Percentiles rank a stretch among this genome's conserved stretches.
Evolutionary conservation across 1,140 invertebrate genomes (phyloP).

Genomic region (Brachionus rubens): DNA sequence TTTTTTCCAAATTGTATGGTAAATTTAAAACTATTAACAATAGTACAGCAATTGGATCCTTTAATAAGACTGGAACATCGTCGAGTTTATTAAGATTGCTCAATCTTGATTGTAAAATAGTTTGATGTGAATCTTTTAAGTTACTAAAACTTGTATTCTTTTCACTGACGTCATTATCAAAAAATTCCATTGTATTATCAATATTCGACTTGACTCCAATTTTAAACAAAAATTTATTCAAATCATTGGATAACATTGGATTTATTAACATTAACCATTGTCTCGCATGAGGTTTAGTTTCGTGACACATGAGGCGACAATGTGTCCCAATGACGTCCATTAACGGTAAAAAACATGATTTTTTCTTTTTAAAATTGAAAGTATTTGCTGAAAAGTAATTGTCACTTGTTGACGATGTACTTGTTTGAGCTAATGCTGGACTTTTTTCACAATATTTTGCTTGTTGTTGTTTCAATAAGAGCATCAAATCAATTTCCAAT

Average conservation of each 20-base stretch:
- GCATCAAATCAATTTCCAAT: slow-evolving; percentile 41
- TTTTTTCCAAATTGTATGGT: slow-evolving; percentile 77
- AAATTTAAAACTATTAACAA: slow-evolving; percentile 80
- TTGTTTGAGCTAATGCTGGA: slow-evolving; percentile 73
- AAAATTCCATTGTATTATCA: slow-evolving; percentile 57
- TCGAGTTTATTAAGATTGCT: slow-evolving; percentile 60
- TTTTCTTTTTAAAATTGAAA: slow-evolving; percentile 61
- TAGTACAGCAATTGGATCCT: slow-evolving; percentile 77
- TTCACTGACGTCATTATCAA: slow-evolving; percentile 46
- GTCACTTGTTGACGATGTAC: slow-evolving; percentile 75
- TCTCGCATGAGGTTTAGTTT: slow-evolving; percentile 36
- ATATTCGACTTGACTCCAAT: slow-evolving; percentile 45
- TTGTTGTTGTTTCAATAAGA: slow-evolving; percentile 15
- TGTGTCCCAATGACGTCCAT: slow-evolving; percentile 25
- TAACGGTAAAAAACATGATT: slow-evolving; percentile 72
- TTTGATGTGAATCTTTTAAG: slow-evolving; percentile 17
- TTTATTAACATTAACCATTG: slow-evolving; percentile 18
- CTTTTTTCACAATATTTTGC: not conserved
- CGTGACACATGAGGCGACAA: slow-evolving; percentile 29
- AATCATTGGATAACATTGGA: not conserved
- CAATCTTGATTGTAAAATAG: slow-evolving; percentile 48
- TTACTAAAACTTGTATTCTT: slow-evolving; percentile 20
- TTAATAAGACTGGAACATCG: slow-evolving; percentile 76
- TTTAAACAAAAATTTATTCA: slow-evolving; percentile 32
- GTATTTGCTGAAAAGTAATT: slow-evolving; percentile 61